These are phyloP conservation scores for Pseudorhiza aurosa DNA, from an alignment of 30 jellyfish, hydroid and myxozoan species.

Conservation along the genomic window DNA sequence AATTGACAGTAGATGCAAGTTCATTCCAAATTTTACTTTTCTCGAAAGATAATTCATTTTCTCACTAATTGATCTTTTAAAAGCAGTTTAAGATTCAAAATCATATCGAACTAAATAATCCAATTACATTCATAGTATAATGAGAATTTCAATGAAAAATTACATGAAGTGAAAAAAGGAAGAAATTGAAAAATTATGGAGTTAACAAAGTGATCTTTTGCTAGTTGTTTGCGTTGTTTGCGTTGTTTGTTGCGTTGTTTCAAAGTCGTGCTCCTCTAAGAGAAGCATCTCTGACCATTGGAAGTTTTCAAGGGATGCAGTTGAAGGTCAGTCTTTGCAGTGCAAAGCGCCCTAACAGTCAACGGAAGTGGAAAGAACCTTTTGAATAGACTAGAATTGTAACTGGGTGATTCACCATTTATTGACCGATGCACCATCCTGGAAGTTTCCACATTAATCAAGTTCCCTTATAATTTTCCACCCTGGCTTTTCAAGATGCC, in stretches of 20 bases:
- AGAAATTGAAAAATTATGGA: not conserved
- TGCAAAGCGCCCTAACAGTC: conserved; percentile 41
- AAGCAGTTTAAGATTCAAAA: no score
- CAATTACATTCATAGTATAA: not conserved
- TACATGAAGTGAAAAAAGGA: not conserved
- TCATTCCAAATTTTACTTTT: no score
- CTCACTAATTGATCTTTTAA: no score
- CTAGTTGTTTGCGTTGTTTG: not conserved
- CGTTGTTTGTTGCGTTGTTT: not conserved
- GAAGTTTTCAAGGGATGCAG: conserved; percentile 11
- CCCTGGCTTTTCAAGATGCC: conserved; percentile 11
- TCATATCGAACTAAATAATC: not conserved
- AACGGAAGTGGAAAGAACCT: conserved; percentile 27
- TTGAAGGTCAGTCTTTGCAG: conserved; percentile 1
- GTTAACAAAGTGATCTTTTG: no score
- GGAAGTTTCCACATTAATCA: conserved; percentile 15
- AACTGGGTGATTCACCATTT: conserved; percentile 29
- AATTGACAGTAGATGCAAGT: no score
- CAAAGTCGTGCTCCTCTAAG: not conserved
- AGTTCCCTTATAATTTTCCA: not conserved
- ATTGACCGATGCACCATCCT: conserved; percentile 31
- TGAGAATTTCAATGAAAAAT: not conserved
- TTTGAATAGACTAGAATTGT: conserved; percentile 47
- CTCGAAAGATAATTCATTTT: no score
- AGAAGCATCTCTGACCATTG: conserved; percentile 3